Conservation (phyloP, 2,113 vertebrate genomes). For the Piaya cayana region DNA sequence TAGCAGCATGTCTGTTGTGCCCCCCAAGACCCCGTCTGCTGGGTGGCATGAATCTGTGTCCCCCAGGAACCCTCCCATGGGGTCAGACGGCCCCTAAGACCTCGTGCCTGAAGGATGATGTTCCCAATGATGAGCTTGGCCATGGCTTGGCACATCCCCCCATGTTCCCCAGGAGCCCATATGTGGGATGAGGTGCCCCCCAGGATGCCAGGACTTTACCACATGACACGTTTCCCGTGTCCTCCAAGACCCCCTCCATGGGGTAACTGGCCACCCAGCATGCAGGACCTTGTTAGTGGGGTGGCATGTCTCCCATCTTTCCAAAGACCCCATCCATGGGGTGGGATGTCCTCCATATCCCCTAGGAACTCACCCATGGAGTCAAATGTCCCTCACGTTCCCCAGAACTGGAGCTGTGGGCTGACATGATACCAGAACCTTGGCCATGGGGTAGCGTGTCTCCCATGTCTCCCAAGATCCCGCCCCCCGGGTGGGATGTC, state of each 20-base stretch:
- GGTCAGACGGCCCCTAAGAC: no score
- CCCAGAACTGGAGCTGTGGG: no score
- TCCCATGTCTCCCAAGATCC: neutral
- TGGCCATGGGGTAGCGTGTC: neutral
- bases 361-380: no score
- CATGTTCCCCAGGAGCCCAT: neutral
- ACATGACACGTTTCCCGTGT: neutral
- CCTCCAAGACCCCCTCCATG: neutral
- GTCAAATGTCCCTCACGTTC: no score
- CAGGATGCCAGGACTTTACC: rapidly evolving
- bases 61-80: neutral
- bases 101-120: neutral
- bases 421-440: neutral
- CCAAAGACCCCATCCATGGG: neutral
- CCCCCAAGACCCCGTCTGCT: no score
- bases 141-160: neutral
- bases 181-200: neutral
- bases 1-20: neutral
- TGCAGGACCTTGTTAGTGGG: neutral
- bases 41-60: neutral
- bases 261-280: rapidly evolving
- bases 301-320: no score
- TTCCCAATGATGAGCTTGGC: no score
- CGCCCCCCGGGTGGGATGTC: neutral
- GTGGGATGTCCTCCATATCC: no score